Conservation (phyloP, 2,797 vertebrate species). For the Babyrousa celebensis region DNA sequence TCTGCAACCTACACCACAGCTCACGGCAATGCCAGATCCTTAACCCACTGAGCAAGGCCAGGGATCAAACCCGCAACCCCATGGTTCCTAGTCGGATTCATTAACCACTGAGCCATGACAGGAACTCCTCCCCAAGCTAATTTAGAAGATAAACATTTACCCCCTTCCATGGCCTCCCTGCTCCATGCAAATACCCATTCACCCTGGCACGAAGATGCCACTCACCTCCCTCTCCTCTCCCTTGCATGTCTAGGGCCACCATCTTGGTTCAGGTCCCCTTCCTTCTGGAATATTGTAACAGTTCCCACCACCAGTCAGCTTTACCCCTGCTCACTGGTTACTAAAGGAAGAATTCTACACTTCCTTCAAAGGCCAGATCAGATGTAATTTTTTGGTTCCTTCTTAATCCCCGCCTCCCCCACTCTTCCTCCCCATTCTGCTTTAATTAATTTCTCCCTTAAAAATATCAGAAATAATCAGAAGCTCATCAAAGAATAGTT, state of each 20-base stretch:
- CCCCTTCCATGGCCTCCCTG: too few species aligned
- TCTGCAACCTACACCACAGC: too few species aligned
- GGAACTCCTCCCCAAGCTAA: background rate
- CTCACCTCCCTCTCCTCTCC: background rate
- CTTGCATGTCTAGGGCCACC: background rate
- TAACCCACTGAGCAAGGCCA: too few species aligned
- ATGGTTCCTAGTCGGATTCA: too few species aligned
- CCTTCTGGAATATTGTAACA: background rate
- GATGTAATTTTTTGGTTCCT: background rate
- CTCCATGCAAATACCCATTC: too few species aligned
- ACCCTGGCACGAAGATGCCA: background rate
- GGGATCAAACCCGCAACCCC: too few species aligned
- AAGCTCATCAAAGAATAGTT: background rate
- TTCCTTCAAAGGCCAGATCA: background rate
- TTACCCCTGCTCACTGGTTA: too few species aligned
- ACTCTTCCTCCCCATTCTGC: background rate
- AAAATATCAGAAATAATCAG: background rate
- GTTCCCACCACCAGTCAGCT: background rate
- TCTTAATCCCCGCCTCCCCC: background rate
- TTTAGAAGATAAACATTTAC: background rate
- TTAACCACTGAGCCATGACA: too few species aligned
- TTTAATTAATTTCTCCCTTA: slow-evolving; percentile 1
- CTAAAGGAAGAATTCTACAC: background rate
- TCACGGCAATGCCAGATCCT: too few species aligned
- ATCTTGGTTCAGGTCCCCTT: background rate